Conservation (phyloP, 2,888 invertebrate genomes). For the Gryllus longicercus region DNA sequence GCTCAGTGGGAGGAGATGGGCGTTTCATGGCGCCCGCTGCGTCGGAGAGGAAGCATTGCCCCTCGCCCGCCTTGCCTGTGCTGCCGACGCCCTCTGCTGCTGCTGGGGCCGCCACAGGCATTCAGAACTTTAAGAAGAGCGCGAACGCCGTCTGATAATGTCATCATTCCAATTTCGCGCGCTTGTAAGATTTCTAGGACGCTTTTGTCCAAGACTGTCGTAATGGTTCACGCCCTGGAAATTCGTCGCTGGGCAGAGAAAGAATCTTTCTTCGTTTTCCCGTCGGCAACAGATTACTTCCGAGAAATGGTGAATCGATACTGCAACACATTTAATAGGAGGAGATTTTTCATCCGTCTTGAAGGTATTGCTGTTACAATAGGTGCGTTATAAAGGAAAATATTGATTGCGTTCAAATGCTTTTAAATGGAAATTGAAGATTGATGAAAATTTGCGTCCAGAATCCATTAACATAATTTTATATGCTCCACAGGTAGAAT, state of each 20-base stretch:
- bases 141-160: background rate
- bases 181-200: background rate
- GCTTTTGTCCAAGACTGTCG: background rate
- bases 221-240: background rate
- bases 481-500: background rate
- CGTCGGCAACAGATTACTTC: background rate
- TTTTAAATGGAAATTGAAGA: no score
- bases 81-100: no score
- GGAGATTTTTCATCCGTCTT: background rate
- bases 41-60: no score
- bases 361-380: background rate
- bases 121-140: no score
- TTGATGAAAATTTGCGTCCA: no score
- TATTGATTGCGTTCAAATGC: no score
- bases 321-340: background rate
- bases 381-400: background rate
- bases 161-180: background rate
- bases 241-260: background rate
- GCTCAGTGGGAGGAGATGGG: no score
- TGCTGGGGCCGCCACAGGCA: no score
- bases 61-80: no score
- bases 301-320: conserved; percentile 6
- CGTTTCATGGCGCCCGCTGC: no score
- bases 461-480: no score
- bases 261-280: background rate